Conservation (phyloP, 2,113 vertebrate genomes). For the Catagonus wagneri region DNA sequence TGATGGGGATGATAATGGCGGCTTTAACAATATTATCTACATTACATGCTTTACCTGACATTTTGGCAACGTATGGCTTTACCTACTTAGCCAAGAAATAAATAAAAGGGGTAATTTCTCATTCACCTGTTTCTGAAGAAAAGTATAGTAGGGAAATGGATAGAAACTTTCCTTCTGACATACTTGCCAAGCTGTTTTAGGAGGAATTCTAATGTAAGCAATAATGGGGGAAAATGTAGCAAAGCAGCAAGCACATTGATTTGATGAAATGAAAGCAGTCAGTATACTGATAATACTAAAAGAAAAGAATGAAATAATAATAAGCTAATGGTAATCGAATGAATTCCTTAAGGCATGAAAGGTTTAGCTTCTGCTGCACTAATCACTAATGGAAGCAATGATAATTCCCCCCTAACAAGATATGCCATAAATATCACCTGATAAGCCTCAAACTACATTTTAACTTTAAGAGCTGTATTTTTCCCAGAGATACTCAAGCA, state of each 20-base stretch:
- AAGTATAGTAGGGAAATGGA: not conserved
- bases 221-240: not conserved
- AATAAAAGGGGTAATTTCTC: not conserved
- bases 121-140: constrained; percentile 31
- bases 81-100: constrained; percentile 2
- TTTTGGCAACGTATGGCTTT: not conserved
- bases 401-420: constrained; percentile 50
- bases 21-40: not conserved
- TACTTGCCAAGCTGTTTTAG: not conserved
- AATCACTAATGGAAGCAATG: constrained; percentile 66
- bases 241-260: not conserved
- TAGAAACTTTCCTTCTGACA: constrained; percentile 3
- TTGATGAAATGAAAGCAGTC: constrained; percentile 16
- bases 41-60: not conserved
- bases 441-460: constrained; percentile 69
- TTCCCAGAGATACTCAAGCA: constrained; percentile 39
- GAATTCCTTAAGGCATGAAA: constrained; percentile 59
- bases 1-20: not conserved
- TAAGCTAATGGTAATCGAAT: constrained; percentile 51
- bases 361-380: constrained; percentile 51
- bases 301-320: constrained; percentile 46
- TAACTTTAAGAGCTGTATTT: constrained; percentile 60
- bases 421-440: constrained; percentile 67
- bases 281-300: constrained; percentile 42
- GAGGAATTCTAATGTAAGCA: constrained; percentile 37